Evolutionary conservation across 53 echinoderm and acorn worm species (phyloP).

Genomic region (Astropecten irregularis): DNA sequence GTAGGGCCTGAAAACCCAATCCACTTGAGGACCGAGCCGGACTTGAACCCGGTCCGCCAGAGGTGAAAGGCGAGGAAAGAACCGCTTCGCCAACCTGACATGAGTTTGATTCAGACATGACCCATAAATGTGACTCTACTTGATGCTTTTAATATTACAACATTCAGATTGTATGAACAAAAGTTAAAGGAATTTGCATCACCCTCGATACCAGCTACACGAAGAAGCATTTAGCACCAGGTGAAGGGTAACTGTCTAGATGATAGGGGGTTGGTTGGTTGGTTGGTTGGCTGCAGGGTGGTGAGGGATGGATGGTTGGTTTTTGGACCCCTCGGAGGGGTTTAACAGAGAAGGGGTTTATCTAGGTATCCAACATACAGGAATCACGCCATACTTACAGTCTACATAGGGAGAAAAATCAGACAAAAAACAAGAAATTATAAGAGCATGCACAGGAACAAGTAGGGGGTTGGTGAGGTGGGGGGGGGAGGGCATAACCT

Average conservation of each 20-base stretch:
- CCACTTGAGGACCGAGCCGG: too few relatives aligned
- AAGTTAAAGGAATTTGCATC: neutral
- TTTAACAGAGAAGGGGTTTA: constrained; percentile 17
- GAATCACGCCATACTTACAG: constrained; percentile 64
- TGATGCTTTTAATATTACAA: too few relatives aligned
- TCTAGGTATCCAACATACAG: constrained; percentile 26
- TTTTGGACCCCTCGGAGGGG: neutral
- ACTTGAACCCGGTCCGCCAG: too few relatives aligned
- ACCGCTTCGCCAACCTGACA: too few relatives aligned
- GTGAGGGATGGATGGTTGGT: constrained; percentile 21
- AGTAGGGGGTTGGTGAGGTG: neutral
- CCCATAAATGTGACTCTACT: too few relatives aligned
- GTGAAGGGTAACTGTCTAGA: constrained; percentile 18
- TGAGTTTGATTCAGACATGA: too few relatives aligned
- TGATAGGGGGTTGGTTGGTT: neutral
- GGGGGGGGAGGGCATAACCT: neutral
- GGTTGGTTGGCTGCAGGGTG: constrained; percentile 30
- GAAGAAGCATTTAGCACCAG: constrained; percentile 27
- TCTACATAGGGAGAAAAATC: constrained; percentile 39
- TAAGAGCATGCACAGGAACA: constrained; percentile 23
- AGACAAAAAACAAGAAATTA: constrained; percentile 41
- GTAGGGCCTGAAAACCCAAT: too few relatives aligned
- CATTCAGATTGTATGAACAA: too few relatives aligned
- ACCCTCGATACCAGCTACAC: constrained; percentile 3
- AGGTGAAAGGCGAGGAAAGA: too few relatives aligned